phyloP scores from a whole-genome alignment of 1,140 invertebrate genomes.

The Cydia fagiglandana region DNA sequence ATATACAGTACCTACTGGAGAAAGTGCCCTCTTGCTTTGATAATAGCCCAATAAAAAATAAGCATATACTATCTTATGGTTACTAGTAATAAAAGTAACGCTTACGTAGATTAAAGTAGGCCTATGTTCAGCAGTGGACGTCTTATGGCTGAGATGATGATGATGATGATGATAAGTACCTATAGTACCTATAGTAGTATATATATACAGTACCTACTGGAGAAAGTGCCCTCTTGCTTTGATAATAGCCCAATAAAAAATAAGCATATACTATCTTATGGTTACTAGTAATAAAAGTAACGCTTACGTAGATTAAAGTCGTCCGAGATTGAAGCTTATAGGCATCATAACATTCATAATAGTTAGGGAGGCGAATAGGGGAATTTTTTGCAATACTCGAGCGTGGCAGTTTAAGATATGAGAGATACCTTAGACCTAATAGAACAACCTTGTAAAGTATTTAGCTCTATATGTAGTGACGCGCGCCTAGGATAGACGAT shows the following conservation, averaged over 20 bases:
- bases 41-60: background rate
- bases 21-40: background rate
- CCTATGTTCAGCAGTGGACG: too few relatives aligned
- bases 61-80: background rate
- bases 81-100: slow-evolving; percentile 14
- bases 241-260: slow-evolving; percentile 2
- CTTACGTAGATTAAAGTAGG: background rate
- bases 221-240: background rate
- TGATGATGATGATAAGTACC: too few relatives aligned
- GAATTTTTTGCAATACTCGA: too few relatives aligned
- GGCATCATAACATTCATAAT: background rate
- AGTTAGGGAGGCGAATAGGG: too few relatives aligned
- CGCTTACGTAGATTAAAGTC: slow-evolving; percentile 1
- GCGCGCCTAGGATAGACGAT: too few relatives aligned
- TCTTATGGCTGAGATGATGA: too few relatives aligned
- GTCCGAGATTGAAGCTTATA: background rate
- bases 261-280: background rate
- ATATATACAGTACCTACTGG: too few relatives aligned
- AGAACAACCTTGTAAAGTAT: too few relatives aligned
- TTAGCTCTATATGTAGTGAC: too few relatives aligned
- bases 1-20: background rate
- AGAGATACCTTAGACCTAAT: too few relatives aligned
- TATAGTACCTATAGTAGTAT: too few relatives aligned
- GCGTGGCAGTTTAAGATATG: too few relatives aligned
- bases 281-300: slow-evolving; percentile 12